Conservation (phyloP, 2,888 invertebrate species). For the Kryphioiulus occultus region DNA sequence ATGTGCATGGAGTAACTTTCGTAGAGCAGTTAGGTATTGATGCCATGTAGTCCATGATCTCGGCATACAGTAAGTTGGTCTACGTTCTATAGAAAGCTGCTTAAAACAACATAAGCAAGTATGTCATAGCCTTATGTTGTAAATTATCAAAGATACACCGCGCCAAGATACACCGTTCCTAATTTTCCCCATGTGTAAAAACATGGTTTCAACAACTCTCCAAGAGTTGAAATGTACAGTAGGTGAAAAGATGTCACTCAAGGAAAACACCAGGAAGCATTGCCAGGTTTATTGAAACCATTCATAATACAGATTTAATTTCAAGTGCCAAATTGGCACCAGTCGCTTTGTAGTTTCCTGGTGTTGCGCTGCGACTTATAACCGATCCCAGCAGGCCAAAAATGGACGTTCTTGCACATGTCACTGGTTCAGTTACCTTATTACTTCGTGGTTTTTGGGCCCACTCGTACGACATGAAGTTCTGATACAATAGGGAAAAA, state of each 20-base stretch:
- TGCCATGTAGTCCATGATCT: background rate
- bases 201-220: background rate
- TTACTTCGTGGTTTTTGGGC: too few species aligned
- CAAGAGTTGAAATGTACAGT: background rate
- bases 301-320: background rate
- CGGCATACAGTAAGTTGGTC: background rate
- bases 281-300: background rate
- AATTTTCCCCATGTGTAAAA: conserved; percentile 9
- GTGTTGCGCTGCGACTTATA: too few species aligned
- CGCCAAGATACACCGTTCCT: background rate
- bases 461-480: too few species aligned
- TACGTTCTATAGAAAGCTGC: background rate
- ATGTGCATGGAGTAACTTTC: too few species aligned
- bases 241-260: background rate
- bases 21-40: background rate
- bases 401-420: too few species aligned
- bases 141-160: background rate
- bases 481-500: too few species aligned
- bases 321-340: background rate
- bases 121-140: background rate
- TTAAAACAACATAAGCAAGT: background rate
- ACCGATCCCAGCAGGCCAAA: background rate
- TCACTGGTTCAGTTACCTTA: too few species aligned
- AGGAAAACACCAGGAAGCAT: background rate
- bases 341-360: background rate